These are phyloP conservation scores for Nephrotoma guestfalica DNA, from an alignment of 2,888 invertebrate species.

Conservation along the genomic window DNA sequence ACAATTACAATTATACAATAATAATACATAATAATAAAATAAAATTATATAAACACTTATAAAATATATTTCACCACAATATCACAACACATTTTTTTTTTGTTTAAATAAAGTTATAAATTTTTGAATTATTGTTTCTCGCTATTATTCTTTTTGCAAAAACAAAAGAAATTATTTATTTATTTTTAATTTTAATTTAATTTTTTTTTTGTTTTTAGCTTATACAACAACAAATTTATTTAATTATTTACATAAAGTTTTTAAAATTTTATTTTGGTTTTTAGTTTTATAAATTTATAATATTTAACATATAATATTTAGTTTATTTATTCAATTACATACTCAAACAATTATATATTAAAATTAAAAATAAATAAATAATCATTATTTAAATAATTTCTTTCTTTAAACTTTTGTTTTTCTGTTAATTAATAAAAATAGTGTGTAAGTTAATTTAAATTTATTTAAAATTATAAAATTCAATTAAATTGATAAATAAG, in stretches of 20 bases:
- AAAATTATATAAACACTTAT: background rate
- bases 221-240: background rate
- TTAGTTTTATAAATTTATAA: background rate
- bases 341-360: background rate
- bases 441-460: background rate
- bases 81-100: background rate
- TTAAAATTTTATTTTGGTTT: background rate
- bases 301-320: background rate
- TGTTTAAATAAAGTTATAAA: background rate
- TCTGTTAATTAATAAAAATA: background rate
- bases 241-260: background rate
- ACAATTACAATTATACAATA: background rate
- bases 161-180: background rate
- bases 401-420: background rate
- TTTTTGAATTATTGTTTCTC: background rate
- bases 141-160: background rate
- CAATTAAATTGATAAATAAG: conserved; percentile 30
- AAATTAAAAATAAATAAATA: background rate
- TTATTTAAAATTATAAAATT: conserved; percentile 10
- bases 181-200: background rate
- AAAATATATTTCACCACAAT: background rate
- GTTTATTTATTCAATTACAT: background rate
- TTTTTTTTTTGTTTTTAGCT: background rate
- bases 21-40: no score
- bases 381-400: background rate